Percentiles rank a stretch among this genome's conserved stretches.
Evolutionary conservation across 1,140 invertebrate genomes (phyloP).

Genomic region (Sarcophaga peregrina): DNA sequence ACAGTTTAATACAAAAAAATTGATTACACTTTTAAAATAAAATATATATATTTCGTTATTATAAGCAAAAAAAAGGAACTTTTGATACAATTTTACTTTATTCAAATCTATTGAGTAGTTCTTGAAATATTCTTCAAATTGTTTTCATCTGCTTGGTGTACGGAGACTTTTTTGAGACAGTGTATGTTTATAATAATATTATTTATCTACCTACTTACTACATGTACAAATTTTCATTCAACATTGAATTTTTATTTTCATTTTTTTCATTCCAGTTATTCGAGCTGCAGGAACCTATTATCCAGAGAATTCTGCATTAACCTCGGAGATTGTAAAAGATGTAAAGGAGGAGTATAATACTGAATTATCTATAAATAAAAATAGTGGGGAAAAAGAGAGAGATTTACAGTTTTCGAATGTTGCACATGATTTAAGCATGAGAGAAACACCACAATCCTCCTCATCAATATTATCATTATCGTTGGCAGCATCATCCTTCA

Average conservation of each 20-base stretch:
- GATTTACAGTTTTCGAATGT: not conserved
- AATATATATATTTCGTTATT: too few relatives aligned
- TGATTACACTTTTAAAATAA: too few relatives aligned
- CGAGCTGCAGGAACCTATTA: constrained; percentile 65
- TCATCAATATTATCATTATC: not conserved
- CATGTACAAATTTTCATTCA: too few relatives aligned
- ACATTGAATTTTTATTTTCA: not conserved
- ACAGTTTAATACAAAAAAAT: not conserved
- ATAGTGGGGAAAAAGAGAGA: not conserved
- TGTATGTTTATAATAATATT: too few relatives aligned
- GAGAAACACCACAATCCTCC: not conserved
- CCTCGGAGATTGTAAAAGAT: not conserved
- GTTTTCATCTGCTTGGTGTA: too few relatives aligned
- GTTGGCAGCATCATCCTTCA: not conserved
- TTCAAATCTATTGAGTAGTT: too few relatives aligned
- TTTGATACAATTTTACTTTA: too few relatives aligned
- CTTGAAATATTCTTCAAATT: too few relatives aligned
- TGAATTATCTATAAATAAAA: not conserved
- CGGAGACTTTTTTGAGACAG: too few relatives aligned
- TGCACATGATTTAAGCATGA: not conserved
- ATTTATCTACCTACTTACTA: too few relatives aligned
- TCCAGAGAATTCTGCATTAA: constrained; percentile 56
- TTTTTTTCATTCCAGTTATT: constrained; percentile 60
- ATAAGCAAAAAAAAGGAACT: too few relatives aligned
- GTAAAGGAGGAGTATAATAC: not conserved